Percentiles rank a stretch among this genome's conserved stretches.
Conservation (phyloP, 2,113 vertebrate species). For the Caretta caretta region DNA sequence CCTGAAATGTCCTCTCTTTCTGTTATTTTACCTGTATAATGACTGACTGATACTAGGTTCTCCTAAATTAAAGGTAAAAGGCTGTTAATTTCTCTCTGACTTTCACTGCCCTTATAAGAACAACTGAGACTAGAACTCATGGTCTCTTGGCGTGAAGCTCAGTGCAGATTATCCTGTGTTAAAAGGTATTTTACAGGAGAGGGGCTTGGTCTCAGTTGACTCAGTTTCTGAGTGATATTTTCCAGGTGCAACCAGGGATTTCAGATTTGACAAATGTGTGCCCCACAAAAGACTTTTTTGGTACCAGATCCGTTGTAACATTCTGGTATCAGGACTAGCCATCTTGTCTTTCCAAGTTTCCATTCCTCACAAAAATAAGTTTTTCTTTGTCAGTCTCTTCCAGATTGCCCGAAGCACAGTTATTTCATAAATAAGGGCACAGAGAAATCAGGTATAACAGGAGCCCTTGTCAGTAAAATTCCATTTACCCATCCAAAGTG, state of each 20-base stretch:
- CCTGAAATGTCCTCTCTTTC: background rate
- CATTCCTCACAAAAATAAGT: background rate
- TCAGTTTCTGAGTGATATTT: background rate
- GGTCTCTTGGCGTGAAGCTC: background rate
- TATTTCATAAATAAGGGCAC: conserved; percentile 74
- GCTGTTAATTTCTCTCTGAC: background rate
- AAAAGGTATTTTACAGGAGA: background rate
- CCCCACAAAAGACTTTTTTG: conserved; percentile 1
- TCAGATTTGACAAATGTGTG: background rate
- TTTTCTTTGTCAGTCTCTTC: conserved; percentile 75
- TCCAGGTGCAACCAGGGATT: background rate
- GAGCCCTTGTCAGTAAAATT: conserved; percentile 75
- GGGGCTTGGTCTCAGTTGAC: background rate
- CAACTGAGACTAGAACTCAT: background rate
- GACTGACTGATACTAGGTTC: background rate
- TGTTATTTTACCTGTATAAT: background rate
- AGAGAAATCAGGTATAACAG: conserved; percentile 62
- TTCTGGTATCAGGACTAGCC: background rate
- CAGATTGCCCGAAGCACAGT: conserved; percentile 76
- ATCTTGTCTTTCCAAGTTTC: background rate
- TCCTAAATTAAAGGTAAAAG: background rate
- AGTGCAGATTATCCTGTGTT: background rate
- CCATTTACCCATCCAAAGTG: conserved; percentile 85
- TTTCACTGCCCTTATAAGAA: background rate
- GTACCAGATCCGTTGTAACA: background rate